phyloP scores from a whole-genome alignment of 1,140 invertebrate species.

The Meloidogyne exigua region DNA sequence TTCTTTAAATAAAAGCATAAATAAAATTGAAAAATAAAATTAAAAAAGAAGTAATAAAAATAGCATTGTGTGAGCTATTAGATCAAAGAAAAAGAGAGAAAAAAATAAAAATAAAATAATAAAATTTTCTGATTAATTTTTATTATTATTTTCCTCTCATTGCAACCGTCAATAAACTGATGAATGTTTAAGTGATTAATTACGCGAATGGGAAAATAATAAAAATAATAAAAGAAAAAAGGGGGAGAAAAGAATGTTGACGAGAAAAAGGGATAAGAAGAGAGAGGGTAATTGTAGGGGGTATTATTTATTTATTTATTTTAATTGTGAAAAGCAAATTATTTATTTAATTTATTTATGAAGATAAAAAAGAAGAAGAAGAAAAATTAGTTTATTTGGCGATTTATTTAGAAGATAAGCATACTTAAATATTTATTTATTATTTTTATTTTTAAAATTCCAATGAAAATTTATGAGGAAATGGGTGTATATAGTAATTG shows the following conservation, averaged over 20 bases:
- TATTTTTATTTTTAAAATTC: too few relatives aligned
- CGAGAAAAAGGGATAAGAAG: neutral
- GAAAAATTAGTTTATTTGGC: too few relatives aligned
- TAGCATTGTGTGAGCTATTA: neutral
- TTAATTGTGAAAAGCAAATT: conserved; percentile 2
- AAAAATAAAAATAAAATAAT: neutral
- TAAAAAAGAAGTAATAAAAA: neutral
- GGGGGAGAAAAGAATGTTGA: neutral
- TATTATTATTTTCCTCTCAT: neutral
- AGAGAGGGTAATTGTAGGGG: neutral
- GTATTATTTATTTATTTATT: conserved; percentile 11
- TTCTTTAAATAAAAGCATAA: neutral
- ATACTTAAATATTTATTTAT: neutral
- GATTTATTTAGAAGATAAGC: neutral
- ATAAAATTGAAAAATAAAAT: neutral
- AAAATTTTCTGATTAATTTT: conserved; percentile 2
- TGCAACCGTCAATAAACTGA: neutral
- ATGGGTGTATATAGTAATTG: too few relatives aligned
- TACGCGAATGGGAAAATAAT: neutral
- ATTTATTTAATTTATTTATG: neutral
- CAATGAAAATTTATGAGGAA: too few relatives aligned
- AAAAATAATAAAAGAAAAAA: neutral
- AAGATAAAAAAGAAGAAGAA: neutral
- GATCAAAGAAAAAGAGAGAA: neutral
- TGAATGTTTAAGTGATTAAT: conserved; percentile 3